Evolutionary conservation across 2,797 vertebrate genomes (phyloP), one percentile per base, ranked within the genome.

Genomic region (Brotula barbata): DNA sequence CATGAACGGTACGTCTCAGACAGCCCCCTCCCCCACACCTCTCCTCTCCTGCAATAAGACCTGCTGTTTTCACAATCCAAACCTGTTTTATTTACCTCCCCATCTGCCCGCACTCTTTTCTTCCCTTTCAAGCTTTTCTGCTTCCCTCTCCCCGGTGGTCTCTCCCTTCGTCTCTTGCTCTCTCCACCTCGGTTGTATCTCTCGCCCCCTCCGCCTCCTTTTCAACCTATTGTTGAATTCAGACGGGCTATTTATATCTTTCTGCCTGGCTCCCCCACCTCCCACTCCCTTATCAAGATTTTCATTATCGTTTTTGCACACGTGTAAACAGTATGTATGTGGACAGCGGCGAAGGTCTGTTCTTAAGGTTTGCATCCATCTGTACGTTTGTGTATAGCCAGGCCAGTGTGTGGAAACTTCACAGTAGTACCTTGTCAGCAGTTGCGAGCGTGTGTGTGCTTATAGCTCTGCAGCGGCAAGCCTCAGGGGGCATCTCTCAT

Each of bases 181-280:
- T 44, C 46, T 40, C 22, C 52, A 50, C 50, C 49, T 58, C 53
- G 25, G 25, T 28, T 8, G 25, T 58, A 36, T 69, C 60, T 67
- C 42, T 68, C 36, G 37, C 53, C 64, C 66, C 70, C 39, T 37
- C 31, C 28, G 21, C 6, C 23, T 28, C 21, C 44, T 19, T 36
- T 21, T 68, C 64, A 67, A 69, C 73, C 80, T 83, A 71, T 89
- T 85, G 87, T 85, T 80, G 64, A 76, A 77, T 84, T 88, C 85
- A 86, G 86, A 87, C 78, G 75, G 75, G 77, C 86, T 90, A 87
- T 90, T 90, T 89, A 86, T 90, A 89, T 85, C 85, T 77, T 54
- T 79, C 78, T 75, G 70, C 84, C 61, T 88, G 78, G 71, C 77
- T 81, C 78, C 76, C 60, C 85, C 78, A 81, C 82, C 83, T 86